Conservation (phyloP, 2,113 vertebrate species). For the Psammodynastes pulverulentus region DNA sequence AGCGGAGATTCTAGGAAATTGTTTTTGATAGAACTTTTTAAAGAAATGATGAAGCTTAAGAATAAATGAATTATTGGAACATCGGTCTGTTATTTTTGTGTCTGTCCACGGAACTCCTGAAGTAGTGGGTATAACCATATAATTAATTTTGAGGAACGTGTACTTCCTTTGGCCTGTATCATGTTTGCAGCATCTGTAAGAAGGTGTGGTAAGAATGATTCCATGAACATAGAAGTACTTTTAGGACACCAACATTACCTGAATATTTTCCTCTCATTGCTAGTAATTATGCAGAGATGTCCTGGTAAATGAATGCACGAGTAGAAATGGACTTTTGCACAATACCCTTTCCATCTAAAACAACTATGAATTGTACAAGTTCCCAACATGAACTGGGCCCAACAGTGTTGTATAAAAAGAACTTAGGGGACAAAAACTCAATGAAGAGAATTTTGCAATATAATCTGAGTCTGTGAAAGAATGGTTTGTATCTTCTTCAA, state of each 20-base stretch:
- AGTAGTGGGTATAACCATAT: background rate
- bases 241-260: background rate
- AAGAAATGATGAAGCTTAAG: background rate
- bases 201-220: background rate
- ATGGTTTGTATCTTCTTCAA: conserved; percentile 7
- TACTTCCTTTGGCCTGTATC: background rate
- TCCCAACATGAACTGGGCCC: background rate
- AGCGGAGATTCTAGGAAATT: conserved; percentile 2
- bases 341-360: background rate
- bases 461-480: conserved; percentile 26
- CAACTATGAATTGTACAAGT: background rate
- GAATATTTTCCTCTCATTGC: background rate
- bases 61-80: conserved; percentile 60
- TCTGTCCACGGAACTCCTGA: background rate
- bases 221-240: background rate
- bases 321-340: background rate
- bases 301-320: background rate
- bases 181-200: background rate
- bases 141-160: background rate
- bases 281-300: background rate
- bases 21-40: conserved; percentile 16
- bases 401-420: background rate
- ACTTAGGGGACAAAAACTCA: background rate
- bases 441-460: background rate
- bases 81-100: conserved; percentile 21